A percentile compares a stretch with the other conserved stretches of the same genome.
Evolutionary conservation across 2,797 vertebrate species (phyloP).

Genomic region (Mionectes olivaceus): DNA sequence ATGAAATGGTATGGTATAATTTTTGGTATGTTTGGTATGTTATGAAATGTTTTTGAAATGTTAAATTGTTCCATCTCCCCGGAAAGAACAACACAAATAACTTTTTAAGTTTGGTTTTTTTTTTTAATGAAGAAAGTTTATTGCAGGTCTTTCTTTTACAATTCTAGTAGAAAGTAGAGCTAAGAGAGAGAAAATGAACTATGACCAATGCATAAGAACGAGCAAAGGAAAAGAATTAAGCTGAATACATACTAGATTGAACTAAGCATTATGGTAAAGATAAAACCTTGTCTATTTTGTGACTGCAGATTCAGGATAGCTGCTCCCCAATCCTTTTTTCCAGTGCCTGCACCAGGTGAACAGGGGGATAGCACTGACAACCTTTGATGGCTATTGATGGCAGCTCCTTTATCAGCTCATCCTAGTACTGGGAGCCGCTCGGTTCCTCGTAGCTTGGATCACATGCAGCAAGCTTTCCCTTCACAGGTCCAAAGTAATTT

Average conservation of each 20-base stretch:
- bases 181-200: constrained; percentile 71
- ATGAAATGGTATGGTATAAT: no score
- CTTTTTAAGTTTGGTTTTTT: background rate
- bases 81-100: background rate
- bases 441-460: background rate
- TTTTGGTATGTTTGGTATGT: no score
- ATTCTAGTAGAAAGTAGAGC: constrained; percentile 80
- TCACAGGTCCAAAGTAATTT: background rate
- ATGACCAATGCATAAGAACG: constrained; percentile 39
- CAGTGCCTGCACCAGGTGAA: constrained; percentile 48
- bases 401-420: background rate
- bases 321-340: constrained; percentile 37
- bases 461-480: constrained; percentile 53
- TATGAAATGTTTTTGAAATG: background rate
- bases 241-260: constrained; percentile 60
- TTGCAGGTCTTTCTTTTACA: constrained; percentile 78
- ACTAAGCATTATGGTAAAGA: constrained; percentile 53
- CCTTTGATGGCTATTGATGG: background rate
- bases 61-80: background rate
- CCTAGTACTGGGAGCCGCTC: background rate
- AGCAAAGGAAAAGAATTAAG: constrained; percentile 64
- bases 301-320: constrained; percentile 29
- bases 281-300: constrained; percentile 9
- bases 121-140: constrained; percentile 78
- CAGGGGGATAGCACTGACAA: background rate